Base-by-base conservation (phyloP, 2,797 vertebrate genomes). In the Xyrichtys novacula region DNA sequence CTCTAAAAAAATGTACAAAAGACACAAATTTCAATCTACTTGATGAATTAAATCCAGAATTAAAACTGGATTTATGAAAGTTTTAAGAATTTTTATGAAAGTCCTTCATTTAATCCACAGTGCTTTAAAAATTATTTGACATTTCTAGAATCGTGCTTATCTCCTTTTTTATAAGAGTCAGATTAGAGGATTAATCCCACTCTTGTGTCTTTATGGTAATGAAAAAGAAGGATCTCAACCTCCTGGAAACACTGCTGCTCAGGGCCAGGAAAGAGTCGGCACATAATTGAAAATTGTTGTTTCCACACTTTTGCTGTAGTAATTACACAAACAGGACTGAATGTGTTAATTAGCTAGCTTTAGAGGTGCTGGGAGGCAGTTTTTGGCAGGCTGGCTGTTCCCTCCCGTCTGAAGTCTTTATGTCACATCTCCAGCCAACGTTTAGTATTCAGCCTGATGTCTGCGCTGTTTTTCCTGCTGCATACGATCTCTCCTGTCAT, bases 171-270 rank as follows among this genome's bases (percentile, higher is more conserved):
- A 7, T 32, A 3, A 12, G 29, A 57, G 49, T 17, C 34, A 5
- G 48, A 47, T 60, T 57, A 44, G 25, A 22, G 15, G 56, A 40
- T 32, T 62, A 26, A 43, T 47, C 43, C 3, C 34, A 15, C 43
- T 34, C 47, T 65, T 19, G 7, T 15, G 23, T 65, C 34, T 53
- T 31, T 39, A 17, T 22, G 36, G 53, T 36, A 40, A n/a, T 44
- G 8, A 12, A 22, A 53, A 46, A 15, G 25, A 12, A 23, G 42
- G 38, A 40, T 17, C 25, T 0, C 7, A 20, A 53, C 17, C 28
- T 29, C 25, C 39, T 6, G 5, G 36, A 49, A 48, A 19, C 42
- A 23, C 19, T 0, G 15, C 43, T 42, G 44, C 66, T 76, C 67
- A 67, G 16, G 2, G 22, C 22, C n/a, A 23, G 12, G 68, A 56